Conservation (phyloP, 2,888 invertebrate species). For the Beris chalybata region DNA sequence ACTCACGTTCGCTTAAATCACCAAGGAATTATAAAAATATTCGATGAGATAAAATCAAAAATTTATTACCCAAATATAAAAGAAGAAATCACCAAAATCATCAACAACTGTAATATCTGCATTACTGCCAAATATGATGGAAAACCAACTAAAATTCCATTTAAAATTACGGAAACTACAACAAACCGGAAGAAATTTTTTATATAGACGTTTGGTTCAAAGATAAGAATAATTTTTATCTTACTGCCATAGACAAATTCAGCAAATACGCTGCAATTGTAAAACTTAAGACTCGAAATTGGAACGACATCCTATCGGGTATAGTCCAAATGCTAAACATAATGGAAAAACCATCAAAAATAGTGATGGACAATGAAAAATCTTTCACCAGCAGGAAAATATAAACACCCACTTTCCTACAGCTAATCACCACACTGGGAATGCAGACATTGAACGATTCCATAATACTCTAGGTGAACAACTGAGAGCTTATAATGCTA, state of each 20-base stretch:
- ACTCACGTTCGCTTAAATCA: not conserved
- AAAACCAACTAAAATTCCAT: conserved; percentile 8
- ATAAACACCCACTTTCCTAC: conserved; percentile 7
- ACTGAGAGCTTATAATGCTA: not conserved
- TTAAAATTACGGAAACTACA: conserved; percentile 4
- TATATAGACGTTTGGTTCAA: conserved; percentile 12
- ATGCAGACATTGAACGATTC: conserved; percentile 8
- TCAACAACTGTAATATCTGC: conserved; percentile 16
- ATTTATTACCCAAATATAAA: not conserved
- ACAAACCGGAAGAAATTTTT: not conserved
- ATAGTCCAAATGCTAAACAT: conserved; percentile 1
- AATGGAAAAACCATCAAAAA: conserved; percentile 10
- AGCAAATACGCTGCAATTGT: conserved; percentile 1
- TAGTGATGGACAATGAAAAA: conserved; percentile 15
- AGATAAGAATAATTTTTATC: not conserved
- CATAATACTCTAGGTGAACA: conserved; percentile 20
- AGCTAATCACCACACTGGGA: conserved; percentile 9
- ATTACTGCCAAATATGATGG: conserved; percentile 13
- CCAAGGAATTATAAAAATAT: no score
- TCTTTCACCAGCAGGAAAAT: conserved; percentile 5
- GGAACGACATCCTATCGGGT: not conserved
- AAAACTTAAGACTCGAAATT: not conserved
- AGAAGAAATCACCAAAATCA: conserved; percentile 6
- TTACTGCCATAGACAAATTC: conserved; percentile 18
- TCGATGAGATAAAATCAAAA: not conserved